Evolutionary conservation across 2,888 invertebrate genomes (phyloP), one percentile per base, ranked within the genome.

Genomic region (Trissoscelio sp.): DNA sequence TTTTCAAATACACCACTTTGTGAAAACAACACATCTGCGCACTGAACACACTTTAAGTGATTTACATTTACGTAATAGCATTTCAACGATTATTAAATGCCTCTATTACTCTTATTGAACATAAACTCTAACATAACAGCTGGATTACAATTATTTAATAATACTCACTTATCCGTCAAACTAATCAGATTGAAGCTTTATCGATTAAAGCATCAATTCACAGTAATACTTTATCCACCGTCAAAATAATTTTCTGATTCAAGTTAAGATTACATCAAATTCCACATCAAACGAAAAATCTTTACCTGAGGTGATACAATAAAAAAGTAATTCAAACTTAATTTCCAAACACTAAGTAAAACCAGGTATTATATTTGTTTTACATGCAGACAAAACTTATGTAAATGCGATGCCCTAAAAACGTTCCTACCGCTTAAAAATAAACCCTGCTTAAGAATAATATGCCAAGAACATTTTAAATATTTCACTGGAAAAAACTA

Each of bases 11-110:
- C 44, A 1, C 18, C 18, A 18, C 9, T 44, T 6, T 6, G 14
- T 18, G 3, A 2, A 44, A 44, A 44, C 7, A 9, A 18, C 18
- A 18, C 11, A 18, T 16, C 6, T 44, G 11, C 12, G 18, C 44
- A 39, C 18, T 44, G 44, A 44, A 44, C 44, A 44, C 44, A 44
- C 18, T 44, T 44, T 18, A 22, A 22, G 42, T 14, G 42, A 22
- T 24, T 48, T 22, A 48, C 22, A 48, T 4, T 24, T 24, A 4
- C 18, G 2, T 9, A 2, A 44, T 44, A 18, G 18, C 18, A 7
- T n/a, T 46, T 22, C n/a, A n/a, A 7, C 16, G 22, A 22, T 22
- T 22, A 20, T 46, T 22, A 46, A 46, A 46, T 22, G 46, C 14
- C 6, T 39, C 14, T 39, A 39, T 39, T 6, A 39, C 3, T 12